These are phyloP conservation scores for Brachionus rotundiformis DNA, from an alignment of 1,140 invertebrate genomes.

Conservation along the genomic window DNA sequence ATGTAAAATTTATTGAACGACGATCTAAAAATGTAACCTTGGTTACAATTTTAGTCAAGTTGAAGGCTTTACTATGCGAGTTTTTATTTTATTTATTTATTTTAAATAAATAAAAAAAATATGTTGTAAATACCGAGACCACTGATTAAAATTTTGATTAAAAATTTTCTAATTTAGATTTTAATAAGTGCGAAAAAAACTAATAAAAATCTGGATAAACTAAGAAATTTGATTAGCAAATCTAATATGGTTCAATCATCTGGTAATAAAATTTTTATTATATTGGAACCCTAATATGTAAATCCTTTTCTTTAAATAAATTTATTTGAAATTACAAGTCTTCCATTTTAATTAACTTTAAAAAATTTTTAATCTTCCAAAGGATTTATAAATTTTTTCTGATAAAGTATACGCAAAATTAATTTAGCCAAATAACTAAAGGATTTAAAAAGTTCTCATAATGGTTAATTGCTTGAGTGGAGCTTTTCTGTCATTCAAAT, in stretches of 20 bases:
- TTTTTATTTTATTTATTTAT: neutral
- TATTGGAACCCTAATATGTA: neutral
- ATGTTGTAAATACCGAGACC: neutral
- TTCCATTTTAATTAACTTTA: neutral
- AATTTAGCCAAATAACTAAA: neutral
- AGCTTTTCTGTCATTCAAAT: neutral
- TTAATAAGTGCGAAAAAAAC: neutral
- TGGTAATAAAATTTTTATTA: conserved; percentile 7
- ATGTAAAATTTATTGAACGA: neutral
- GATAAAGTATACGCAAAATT: neutral
- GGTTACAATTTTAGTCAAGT: neutral
- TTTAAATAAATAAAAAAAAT: conserved; percentile 15
- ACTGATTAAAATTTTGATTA: neutral
- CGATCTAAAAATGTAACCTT: conserved; percentile 10
- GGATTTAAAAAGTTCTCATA: neutral
- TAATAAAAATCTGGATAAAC: conserved; percentile 6
- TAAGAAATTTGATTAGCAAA: conserved; percentile 28
- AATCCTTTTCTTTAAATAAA: neutral
- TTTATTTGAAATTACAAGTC: neutral
- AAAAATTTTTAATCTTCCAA: no score
- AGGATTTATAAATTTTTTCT: neutral
- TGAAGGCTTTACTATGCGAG: neutral
- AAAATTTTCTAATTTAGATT: conserved; percentile 1
- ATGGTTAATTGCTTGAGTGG: neutral
- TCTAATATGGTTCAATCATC: conserved; percentile 34